Evolutionary conservation across 2,888 invertebrate species (phyloP), one percentile per base, ranked within the genome.

Genomic region (Drosophila limbata): DNA sequence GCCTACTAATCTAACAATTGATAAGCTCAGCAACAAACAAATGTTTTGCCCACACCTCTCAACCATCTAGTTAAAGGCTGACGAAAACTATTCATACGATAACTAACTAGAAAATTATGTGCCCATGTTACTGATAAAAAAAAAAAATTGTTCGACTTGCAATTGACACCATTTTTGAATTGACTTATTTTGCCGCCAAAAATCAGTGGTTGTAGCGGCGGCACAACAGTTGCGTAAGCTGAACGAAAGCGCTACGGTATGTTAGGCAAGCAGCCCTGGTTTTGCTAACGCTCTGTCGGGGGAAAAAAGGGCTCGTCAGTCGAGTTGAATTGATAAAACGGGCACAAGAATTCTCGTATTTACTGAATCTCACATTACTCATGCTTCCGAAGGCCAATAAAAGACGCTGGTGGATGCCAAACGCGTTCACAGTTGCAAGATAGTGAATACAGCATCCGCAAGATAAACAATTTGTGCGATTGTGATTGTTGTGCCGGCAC

Each of bases 241-340:
- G 63, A 77, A 73, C 79, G 45, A 13, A 6, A 42, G 37, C 39
- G 66, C 33, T 33, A 13, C 11, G n/a, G 3, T 3, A 13, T 17
- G 4, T 11, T 9, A 3, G 15, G 1, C 21, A 25, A 0, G 9
- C 45, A 77, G 10, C 76, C 64, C 78, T 77, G 55, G 45, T n/a
- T 50, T n/a, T 44, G 44, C 5, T 31, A 42, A 19, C 45, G n/a
- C 28, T 21, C 19, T 25, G 39, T n/a, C 11, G 9, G 28, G 9
- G 28, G 42, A 71, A 74, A 77, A 77, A 60, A 68, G 77, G 79
- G 77, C 77, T 79, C 79, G 79, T 62, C 75, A 11, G 33, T 28
- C 31, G 39, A 50, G 39, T 45, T 45, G 28, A 51, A 40, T 55
- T 53, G 37, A 40, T 51, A 25, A 25, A 53, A 44, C 47, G 42